Evolutionary conservation across 2,797 vertebrate species (phyloP).

Genomic region (Pantherophis vulpinus): DNA sequence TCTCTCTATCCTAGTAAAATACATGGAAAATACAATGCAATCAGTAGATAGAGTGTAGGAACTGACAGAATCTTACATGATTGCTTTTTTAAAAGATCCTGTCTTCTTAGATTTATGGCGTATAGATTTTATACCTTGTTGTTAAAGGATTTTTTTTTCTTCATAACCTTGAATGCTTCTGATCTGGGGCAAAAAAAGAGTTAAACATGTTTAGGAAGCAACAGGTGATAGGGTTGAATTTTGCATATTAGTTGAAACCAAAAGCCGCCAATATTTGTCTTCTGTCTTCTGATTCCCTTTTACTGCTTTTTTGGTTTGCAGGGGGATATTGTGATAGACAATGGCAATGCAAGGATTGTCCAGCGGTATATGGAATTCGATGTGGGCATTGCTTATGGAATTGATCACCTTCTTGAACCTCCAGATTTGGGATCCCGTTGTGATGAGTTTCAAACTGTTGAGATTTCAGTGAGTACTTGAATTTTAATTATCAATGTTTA

Average conservation of each 20-base stretch:
- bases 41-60: neutral
- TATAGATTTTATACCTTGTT: neutral
- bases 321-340: slow-evolving; percentile 83
- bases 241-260: neutral
- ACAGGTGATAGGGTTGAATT: neutral
- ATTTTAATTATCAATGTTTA: neutral
- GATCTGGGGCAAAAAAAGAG: neutral
- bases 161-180: neutral
- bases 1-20: no score
- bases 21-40: neutral
- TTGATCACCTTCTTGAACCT: slow-evolving; percentile 88
- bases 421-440: slow-evolving; percentile 86
- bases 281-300: neutral
- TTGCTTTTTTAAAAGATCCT: neutral
- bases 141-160: neutral
- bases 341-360: slow-evolving; percentile 74
- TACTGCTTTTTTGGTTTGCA: slow-evolving; percentile 46
- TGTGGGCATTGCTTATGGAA: slow-evolving; percentile 85
- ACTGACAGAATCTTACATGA: no score
- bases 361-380: slow-evolving; percentile 81
- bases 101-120: no score
- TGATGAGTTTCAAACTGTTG: slow-evolving; percentile 60
- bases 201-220: neutral
- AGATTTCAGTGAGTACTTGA: slow-evolving; percentile 50
- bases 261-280: neutral